Evolutionary conservation across 1,140 invertebrate species (phyloP).

Genomic region (Homalodisca vitripennis): DNA sequence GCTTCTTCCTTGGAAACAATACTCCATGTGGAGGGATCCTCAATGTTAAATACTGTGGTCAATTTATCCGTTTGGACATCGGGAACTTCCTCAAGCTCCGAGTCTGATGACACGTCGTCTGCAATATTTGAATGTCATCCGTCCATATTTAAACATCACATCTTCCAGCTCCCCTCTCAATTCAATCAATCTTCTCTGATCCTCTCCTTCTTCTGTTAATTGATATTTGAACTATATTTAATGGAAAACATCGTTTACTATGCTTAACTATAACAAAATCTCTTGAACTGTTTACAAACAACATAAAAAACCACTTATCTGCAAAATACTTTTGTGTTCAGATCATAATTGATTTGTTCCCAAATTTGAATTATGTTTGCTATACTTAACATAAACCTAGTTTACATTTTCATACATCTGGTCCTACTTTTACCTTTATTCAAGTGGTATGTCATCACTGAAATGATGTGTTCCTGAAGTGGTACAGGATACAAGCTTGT

Average conservation of each 20-base stretch:
- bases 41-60: not conserved
- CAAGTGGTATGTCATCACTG: too few relatives aligned
- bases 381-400: not conserved
- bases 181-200: not conserved
- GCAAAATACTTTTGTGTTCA: not conserved
- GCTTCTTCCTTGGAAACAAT: not conserved
- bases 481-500: too few relatives aligned
- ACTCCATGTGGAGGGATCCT: not conserved
- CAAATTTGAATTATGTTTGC: not conserved
- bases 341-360: not conserved
- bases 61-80: not conserved
- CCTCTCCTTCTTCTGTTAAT: not conserved
- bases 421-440: too few relatives aligned
- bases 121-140: not conserved
- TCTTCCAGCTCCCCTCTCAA: slow-evolving; percentile 1
- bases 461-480: too few relatives aligned
- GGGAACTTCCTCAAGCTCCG: slow-evolving; percentile 38
- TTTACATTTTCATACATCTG: too few relatives aligned
- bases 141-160: slow-evolving; percentile 6
- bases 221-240: not conserved
- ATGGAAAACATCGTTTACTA: not conserved
- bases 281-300: not conserved
- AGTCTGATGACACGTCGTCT: slow-evolving; percentile 36
- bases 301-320: not conserved
- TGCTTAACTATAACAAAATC: not conserved